Conservation (phyloP, 2,888 invertebrate species). For the Acleris laterana region DNA sequence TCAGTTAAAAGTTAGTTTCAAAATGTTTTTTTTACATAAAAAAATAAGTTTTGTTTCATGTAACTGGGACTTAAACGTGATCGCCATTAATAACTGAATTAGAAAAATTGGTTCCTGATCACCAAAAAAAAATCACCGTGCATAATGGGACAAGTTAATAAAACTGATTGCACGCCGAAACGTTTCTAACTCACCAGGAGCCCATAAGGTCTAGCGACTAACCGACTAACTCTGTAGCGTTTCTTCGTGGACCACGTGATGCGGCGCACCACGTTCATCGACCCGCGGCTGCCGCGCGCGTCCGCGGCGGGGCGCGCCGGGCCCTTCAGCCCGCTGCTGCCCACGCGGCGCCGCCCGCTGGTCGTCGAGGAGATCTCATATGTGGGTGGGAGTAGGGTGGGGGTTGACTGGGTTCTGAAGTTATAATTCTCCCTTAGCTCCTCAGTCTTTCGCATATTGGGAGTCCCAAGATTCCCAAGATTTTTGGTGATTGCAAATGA, state of each 20-base stretch:
- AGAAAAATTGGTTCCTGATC: too few species aligned
- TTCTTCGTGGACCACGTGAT: slow-evolving; percentile 98
- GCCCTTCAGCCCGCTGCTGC: slow-evolving; percentile 74
- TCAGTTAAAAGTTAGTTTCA: too few species aligned
- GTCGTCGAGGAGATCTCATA: slow-evolving; percentile 57
- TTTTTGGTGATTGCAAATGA: too few species aligned
- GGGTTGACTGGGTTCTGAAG: slow-evolving; percentile 7
- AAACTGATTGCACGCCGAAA: too few species aligned
- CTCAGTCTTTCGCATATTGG: not conserved
- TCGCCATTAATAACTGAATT: too few species aligned
- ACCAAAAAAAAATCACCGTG: too few species aligned
- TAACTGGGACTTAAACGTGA: too few species aligned
- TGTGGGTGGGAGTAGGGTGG: not conserved
- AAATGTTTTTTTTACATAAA: too few species aligned
- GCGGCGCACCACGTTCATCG: slow-evolving; percentile 97
- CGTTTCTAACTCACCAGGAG: not conserved
- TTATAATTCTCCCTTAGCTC: not conserved
- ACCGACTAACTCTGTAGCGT: slow-evolving; percentile 72
- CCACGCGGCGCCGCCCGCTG: slow-evolving; percentile 72
- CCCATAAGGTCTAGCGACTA: not conserved
- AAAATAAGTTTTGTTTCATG: too few species aligned
- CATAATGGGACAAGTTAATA: too few species aligned
- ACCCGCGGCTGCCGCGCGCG: slow-evolving; percentile 96
- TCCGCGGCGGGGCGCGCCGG: slow-evolving; percentile 75
- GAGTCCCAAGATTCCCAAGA: not conserved